Evolutionary conservation across 2,888 invertebrate genomes (phyloP).

Genomic region (Myopa testacea): DNA sequence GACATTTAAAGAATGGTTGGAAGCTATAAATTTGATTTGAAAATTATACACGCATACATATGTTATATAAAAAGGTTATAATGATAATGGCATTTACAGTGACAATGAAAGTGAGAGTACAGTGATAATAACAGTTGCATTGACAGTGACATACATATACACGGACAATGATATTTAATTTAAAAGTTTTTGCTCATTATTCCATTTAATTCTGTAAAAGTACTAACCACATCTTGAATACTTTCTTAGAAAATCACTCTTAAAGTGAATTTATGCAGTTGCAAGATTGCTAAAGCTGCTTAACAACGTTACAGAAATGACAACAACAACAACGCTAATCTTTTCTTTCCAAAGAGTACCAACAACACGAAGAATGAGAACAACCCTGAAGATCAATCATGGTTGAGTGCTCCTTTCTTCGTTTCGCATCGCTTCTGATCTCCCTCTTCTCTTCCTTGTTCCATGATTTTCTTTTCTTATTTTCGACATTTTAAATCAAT

Average conservation of each 20-base stretch:
- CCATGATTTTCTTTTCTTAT: background rate
- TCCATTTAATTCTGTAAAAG: background rate
- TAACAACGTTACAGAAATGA: slow-evolving; percentile 1
- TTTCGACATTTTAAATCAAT: too few species aligned
- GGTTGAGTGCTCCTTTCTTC: slow-evolving; percentile 27
- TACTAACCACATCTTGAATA: background rate
- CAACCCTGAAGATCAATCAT: background rate
- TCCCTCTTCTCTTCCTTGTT: background rate
- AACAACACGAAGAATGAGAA: slow-evolving; percentile 26
- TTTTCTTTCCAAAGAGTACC: background rate
- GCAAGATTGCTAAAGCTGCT: slow-evolving; percentile 7
- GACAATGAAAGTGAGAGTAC: too few species aligned
- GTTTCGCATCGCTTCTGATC: background rate
- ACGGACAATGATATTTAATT: too few species aligned
- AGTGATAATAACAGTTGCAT: too few species aligned
- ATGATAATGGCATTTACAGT: too few species aligned
- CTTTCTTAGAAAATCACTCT: slow-evolving; percentile 44
- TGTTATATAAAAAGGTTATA: too few species aligned
- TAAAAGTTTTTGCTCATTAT: background rate
- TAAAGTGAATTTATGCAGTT: slow-evolving; percentile 56
- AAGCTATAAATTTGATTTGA: too few species aligned
- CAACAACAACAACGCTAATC: slow-evolving; percentile 24
- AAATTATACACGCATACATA: too few species aligned
- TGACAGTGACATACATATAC: too few species aligned
- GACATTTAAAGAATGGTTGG: too few species aligned